These are phyloP conservation scores for Orientallactaga bullata DNA, from an alignment of 2,113 vertebrate species.

Conservation along the genomic window DNA sequence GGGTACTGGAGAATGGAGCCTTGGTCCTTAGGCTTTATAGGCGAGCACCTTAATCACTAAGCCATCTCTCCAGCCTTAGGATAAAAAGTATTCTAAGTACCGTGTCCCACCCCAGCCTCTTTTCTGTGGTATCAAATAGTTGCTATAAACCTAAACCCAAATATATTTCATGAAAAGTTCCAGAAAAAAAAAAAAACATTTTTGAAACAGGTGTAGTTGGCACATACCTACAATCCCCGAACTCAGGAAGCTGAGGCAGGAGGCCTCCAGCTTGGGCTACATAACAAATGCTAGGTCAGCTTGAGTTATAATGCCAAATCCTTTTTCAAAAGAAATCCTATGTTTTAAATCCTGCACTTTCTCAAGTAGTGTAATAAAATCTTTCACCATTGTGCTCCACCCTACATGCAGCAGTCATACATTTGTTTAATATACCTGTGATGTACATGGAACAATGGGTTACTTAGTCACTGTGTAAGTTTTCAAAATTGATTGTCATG, in stretches of 20 bases:
- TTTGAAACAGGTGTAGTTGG: not conserved
- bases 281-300: not conserved
- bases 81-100: no score
- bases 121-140: not conserved
- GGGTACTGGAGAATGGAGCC: no score
- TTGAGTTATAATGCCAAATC: not conserved
- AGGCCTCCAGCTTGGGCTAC: not conserved
- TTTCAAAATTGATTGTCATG: not conserved
- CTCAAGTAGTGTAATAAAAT: not conserved
- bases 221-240: not conserved
- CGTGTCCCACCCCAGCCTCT: not conserved
- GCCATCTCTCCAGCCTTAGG: no score
- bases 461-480: not conserved
- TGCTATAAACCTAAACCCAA: not conserved
- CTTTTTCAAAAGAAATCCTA: no score
- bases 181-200: not conserved
- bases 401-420: rapidly evolving
- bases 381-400: not conserved
- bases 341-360: not conserved
- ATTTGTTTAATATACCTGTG: not conserved
- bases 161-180: not conserved
- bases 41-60: no score
- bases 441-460: not conserved
- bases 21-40: no score
- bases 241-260: not conserved